A percentile compares a stretch with the other conserved stretches of the same genome.
Evolutionary conservation across 2,797 vertebrate genomes (phyloP).

Genomic region (Notamacropus eugenii): DNA sequence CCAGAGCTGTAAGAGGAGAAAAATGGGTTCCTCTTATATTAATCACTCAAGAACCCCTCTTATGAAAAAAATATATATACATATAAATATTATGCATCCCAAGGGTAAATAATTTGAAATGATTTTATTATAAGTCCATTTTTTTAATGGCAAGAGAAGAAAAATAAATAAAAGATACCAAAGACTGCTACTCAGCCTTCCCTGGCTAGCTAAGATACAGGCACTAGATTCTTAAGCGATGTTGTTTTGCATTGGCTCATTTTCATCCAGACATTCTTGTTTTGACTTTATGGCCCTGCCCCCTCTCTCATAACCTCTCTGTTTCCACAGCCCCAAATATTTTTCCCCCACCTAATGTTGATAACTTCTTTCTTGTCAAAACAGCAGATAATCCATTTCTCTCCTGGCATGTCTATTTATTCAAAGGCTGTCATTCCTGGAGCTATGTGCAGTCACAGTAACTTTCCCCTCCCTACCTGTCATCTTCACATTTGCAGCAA

Average conservation of each 20-base stretch:
- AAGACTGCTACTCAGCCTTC: slow-evolving; percentile 23
- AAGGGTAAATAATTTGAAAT: slow-evolving; percentile 42
- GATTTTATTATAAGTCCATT: slow-evolving; percentile 19
- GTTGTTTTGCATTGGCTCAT: slow-evolving; percentile 30
- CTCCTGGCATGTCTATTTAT: slow-evolving; percentile 11
- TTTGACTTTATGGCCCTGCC: slow-evolving; percentile 8
- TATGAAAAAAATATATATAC: slow-evolving; percentile 7
- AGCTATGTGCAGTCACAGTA: slow-evolving; percentile 5
- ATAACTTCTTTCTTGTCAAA: slow-evolving; percentile 67
- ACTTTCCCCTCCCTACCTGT: slow-evolving; percentile 38
- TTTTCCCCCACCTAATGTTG: slow-evolving; percentile 42
- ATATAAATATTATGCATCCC: slow-evolving; percentile 41
- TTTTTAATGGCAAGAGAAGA: slow-evolving; percentile 10
- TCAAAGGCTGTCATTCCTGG: slow-evolving; percentile 46
- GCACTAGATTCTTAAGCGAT: slow-evolving; percentile 18
- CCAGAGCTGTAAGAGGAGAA: background rate
- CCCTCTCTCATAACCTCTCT: slow-evolving; percentile 19
- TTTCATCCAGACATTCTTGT: slow-evolving; percentile 51
- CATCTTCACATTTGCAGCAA: slow-evolving; percentile 54
- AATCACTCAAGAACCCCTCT: slow-evolving; percentile 3
- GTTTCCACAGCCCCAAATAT: slow-evolving; percentile 56
- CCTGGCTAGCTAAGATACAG: background rate
- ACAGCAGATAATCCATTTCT: slow-evolving; percentile 62
- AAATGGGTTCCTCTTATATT: background rate
- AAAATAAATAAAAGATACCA: slow-evolving; percentile 34